phyloP scores from a whole-genome alignment of 2,888 invertebrate genomes.

The Lysandra coridon region DNA sequence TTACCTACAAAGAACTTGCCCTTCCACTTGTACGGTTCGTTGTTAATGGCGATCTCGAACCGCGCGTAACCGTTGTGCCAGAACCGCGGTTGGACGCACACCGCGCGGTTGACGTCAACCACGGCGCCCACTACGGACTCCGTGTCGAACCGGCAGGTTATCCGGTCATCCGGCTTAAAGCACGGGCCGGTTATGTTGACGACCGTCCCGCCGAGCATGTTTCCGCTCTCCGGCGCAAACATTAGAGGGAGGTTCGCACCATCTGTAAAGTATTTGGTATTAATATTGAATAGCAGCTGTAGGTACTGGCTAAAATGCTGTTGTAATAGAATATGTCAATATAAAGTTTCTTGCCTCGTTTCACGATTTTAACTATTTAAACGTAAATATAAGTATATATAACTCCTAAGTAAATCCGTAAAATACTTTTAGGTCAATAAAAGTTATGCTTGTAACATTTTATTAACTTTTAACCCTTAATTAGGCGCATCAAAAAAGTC shows the following conservation, averaged over 20 bases:
- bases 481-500: too few relatives aligned
- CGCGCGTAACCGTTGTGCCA: constrained; percentile 93
- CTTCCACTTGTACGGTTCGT: constrained; percentile 92
- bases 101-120: constrained; percentile 89
- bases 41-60: constrained; percentile 91
- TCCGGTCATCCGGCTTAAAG: constrained; percentile 86
- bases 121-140: constrained; percentile 88
- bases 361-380: too few relatives aligned
- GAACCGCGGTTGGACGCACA: constrained; percentile 93
- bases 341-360: too few relatives aligned
- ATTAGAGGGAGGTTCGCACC: constrained; percentile 90
- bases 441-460: neutral
- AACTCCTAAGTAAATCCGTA: too few relatives aligned
- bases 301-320: too few relatives aligned
- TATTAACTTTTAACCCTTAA: neutral
- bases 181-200: constrained; percentile 98
- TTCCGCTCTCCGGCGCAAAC: constrained; percentile 97
- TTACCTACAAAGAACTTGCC: constrained; percentile 95
- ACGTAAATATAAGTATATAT: too few relatives aligned
- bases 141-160: constrained; percentile 92
- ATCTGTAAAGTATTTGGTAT: constrained; percentile 69
- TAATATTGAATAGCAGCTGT: neutral
- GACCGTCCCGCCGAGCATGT: constrained; percentile 97
- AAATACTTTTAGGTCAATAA: too few relatives aligned
- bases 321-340: too few relatives aligned